Percentiles rank a stretch among this genome's conserved stretches.
Evolutionary conservation across 2,888 invertebrate species (phyloP).

Genomic region (Gymnosoma rotundatum): DNA sequence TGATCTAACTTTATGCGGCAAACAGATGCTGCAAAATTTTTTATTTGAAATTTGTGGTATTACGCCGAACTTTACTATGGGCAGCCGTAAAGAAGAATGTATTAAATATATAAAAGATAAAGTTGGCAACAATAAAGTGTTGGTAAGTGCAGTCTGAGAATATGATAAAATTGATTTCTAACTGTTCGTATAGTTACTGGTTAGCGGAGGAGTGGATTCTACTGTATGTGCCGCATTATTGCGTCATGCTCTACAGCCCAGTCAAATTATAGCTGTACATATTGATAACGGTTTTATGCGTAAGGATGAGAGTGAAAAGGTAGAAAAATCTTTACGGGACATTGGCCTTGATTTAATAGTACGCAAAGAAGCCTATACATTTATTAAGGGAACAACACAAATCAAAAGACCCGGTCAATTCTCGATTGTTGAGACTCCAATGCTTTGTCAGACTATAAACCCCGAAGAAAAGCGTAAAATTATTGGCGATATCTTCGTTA

Average conservation of each 20-base stretch:
- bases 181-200: constrained; percentile 86
- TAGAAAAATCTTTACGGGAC: constrained; percentile 91
- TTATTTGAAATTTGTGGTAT: constrained; percentile 95
- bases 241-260: constrained; percentile 92
- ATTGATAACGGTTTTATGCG: constrained; percentile 99
- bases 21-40: constrained; percentile 96
- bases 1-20: constrained; percentile 95
- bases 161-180: neutral
- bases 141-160: constrained; percentile 85
- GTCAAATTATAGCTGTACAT: constrained; percentile 97
- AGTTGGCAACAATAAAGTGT: constrained; percentile 95
- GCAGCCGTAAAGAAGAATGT: constrained; percentile 93
- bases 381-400: constrained; percentile 91
- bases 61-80: constrained; percentile 93
- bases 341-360: constrained; percentile 92
- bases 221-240: constrained; percentile 99
- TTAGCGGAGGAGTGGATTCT: constrained; percentile 99
- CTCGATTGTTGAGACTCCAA: constrained; percentile 86
- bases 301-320: constrained; percentile 95
- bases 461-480: constrained; percentile 99
- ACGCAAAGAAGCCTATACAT: constrained; percentile 87
- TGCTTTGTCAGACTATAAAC: constrained; percentile 92
- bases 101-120: constrained; percentile 94
- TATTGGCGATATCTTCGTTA: constrained; percentile 99
- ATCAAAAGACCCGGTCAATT: constrained; percentile 86